Conservation (phyloP, 2,888 invertebrate genomes). For the Ecdyonurus torrentis region DNA sequence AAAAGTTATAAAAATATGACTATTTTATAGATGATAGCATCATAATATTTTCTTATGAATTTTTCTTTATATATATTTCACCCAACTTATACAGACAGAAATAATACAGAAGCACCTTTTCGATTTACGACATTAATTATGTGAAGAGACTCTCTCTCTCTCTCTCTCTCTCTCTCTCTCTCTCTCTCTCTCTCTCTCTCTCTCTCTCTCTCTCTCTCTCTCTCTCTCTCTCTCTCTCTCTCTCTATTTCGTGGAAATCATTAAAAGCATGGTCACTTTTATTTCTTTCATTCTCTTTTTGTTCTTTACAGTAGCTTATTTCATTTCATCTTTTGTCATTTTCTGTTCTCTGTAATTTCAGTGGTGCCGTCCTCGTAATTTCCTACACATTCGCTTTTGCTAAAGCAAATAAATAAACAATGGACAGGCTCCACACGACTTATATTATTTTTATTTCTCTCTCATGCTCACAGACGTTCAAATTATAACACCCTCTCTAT, state of each 20-base stretch:
- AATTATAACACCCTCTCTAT: neutral
- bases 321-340: neutral
- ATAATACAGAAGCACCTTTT: neutral
- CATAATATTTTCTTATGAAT: too few species aligned
- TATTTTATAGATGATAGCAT: too few species aligned
- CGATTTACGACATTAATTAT: neutral
- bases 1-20: too few species aligned
- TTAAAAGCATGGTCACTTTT: neutral
- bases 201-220: too few species aligned
- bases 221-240: too few species aligned
- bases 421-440: too few species aligned
- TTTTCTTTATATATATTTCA: neutral
- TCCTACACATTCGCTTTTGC: neutral
- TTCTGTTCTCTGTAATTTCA: neutral
- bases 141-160: neutral
- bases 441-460: too few species aligned
- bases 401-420: neutral
- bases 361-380: neutral
- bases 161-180: too few species aligned
- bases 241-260: neutral
- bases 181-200: too few species aligned
- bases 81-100: neutral
- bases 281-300: neutral
- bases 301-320: neutral
- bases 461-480: neutral